Conservation (phyloP, 2,888 invertebrate species). For the Ennomos erosarius region DNA sequence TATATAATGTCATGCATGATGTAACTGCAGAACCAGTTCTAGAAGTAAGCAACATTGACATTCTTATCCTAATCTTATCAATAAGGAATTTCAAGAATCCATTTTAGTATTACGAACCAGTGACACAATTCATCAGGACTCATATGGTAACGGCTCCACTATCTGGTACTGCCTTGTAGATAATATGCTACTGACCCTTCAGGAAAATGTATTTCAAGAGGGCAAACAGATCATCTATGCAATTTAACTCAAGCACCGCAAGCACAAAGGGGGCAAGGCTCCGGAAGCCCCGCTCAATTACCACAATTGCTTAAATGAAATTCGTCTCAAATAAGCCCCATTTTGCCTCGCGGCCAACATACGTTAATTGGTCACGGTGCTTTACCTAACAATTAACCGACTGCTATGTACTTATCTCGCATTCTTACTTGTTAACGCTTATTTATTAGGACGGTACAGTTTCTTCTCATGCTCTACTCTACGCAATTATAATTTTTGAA, state of each 20-base stretch:
- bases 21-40: no score
- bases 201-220: constrained; percentile 13
- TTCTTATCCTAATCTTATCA: not conserved
- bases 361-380: constrained; percentile 82
- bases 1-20: no score
- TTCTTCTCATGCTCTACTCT: constrained; percentile 10
- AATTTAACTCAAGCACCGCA: constrained; percentile 48
- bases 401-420: constrained; percentile 55
- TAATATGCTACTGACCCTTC: not conserved
- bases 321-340: constrained; percentile 73
- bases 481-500: constrained; percentile 14
- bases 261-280: constrained; percentile 62
- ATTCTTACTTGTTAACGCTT: constrained; percentile 40
- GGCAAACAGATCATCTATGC: constrained; percentile 39
- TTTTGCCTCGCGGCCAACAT: constrained; percentile 56
- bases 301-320: constrained; percentile 83
- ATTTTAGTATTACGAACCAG: not conserved
- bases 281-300: constrained; percentile 81
- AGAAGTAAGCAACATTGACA: not conserved
- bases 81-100: not conserved
- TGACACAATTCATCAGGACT: constrained; percentile 3
- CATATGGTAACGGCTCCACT: constrained; percentile 7
- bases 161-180: no score
- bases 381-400: constrained; percentile 75
- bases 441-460: constrained; percentile 33